phyloP scores from a whole-genome alignment of 2,113 vertebrate genomes.

The Anarrhichthys ocellatus region DNA sequence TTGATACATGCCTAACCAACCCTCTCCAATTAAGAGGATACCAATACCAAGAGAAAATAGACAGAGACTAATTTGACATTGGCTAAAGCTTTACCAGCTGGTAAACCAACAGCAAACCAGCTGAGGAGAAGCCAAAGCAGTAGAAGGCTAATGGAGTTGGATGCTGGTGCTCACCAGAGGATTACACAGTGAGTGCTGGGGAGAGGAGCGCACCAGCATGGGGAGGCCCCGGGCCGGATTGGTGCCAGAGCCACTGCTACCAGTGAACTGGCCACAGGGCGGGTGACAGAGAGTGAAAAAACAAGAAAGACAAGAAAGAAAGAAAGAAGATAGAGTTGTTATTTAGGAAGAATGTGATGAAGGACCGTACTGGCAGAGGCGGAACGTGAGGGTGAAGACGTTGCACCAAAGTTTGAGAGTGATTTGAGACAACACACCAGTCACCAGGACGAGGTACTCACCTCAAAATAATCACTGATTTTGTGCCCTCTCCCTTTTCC shows the following conservation, averaged over 20 bases:
- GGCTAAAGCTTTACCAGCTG: neutral
- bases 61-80: neutral
- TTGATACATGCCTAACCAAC: neutral
- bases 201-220: conserved; percentile 90
- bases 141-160: conserved; percentile 33
- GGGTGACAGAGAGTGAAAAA: conserved; percentile 28
- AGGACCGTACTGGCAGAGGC: neutral
- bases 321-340: conserved; percentile 43
- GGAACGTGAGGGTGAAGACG: conserved; percentile 32
- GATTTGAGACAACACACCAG: conserved; percentile 28
- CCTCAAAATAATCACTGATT: conserved; percentile 97
- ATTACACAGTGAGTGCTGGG: conserved; percentile 95
- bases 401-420: conserved; percentile 17
- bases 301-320: conserved; percentile 49
- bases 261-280: conserved; percentile 88
- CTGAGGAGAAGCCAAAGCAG: conserved; percentile 1
- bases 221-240: conserved; percentile 93
- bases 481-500: conserved; percentile 94
- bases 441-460: conserved; percentile 76
- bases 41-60: neutral
- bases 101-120: neutral
- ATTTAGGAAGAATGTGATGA: conserved; percentile 31
- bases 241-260: conserved; percentile 92
- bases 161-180: conserved; percentile 86
- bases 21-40: neutral